Evolutionary conservation across 2,888 invertebrate species (phyloP).

Genomic region (Eremobia ochroleuca): DNA sequence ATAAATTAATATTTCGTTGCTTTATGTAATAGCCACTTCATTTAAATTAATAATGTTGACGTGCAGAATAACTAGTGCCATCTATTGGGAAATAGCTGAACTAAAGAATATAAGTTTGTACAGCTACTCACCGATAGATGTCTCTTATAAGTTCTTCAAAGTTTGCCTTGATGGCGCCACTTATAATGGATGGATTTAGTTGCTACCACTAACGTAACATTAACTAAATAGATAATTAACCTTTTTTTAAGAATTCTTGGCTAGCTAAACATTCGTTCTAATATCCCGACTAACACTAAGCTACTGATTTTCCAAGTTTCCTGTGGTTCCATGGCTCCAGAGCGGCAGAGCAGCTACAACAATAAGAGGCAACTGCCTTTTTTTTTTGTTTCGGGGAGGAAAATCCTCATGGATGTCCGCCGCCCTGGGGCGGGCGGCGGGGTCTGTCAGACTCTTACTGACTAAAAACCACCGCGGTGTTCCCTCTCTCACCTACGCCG

Average conservation of each 20-base stretch:
- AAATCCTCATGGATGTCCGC: no score
- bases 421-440: no score
- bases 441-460: no score
- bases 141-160: conserved; percentile 5
- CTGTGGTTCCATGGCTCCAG: not conserved
- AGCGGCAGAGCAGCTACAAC: not conserved
- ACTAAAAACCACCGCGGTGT: no score
- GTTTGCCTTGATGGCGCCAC: conserved; percentile 43
- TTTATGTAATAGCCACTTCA: not conserved
- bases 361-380: no score
- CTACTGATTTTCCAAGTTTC: not conserved
- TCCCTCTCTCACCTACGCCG: no score
- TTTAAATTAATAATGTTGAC: not conserved
- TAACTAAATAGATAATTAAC: not conserved
- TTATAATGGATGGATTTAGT: not conserved
- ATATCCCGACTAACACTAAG: not conserved
- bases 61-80: conserved; percentile 13
- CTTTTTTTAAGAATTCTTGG: not conserved
- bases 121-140: conserved; percentile 15
- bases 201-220: no score
- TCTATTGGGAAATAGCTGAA: conserved; percentile 36
- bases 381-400: no score
- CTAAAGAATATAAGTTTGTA: not conserved
- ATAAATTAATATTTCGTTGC: not conserved
- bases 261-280: not conserved